These are phyloP conservation scores for Takifugu ocellatus DNA, from an alignment of 2,797 vertebrate species.

Conservation along the genomic window DNA sequence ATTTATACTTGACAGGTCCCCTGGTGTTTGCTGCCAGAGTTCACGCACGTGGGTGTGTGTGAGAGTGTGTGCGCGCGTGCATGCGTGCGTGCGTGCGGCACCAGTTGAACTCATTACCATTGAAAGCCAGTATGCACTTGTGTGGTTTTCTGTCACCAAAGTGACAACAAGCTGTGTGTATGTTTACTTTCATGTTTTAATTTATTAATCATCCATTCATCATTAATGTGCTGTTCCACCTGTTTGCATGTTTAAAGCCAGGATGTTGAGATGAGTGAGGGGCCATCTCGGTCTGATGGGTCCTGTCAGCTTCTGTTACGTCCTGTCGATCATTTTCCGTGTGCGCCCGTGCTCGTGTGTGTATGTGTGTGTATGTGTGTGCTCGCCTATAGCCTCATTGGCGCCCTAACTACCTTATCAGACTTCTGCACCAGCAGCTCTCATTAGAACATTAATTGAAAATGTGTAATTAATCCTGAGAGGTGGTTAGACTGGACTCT, in stretches of 20 bases:
- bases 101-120: conserved; percentile 72
- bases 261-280: too few species aligned
- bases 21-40: conserved; percentile 60
- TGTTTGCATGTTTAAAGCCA: too few species aligned
- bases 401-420: conserved; percentile 74
- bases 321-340: conserved; percentile 52
- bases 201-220: too few species aligned
- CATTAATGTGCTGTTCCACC: too few species aligned
- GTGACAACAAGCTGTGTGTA: conserved; percentile 1
- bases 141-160: conserved; percentile 44
- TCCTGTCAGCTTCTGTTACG: conserved; percentile 53
- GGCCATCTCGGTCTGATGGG: conserved; percentile 1
- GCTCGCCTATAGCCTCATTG: conserved; percentile 49
- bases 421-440: conserved; percentile 77
- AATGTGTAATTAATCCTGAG: conserved; percentile 84
- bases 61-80: conserved; percentile 30
- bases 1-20: conserved; percentile 73
- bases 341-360: conserved; percentile 35
- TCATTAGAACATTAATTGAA: conserved; percentile 85
- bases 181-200: conserved; percentile 8
- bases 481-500: conserved; percentile 74
- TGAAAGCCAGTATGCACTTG: conserved; percentile 52
- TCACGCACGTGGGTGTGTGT: conserved; percentile 29
- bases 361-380: conserved; percentile 30
- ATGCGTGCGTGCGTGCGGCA: conserved; percentile 41